These are phyloP conservation scores for Phyllostomus hastatus DNA, from an alignment of 2,113 vertebrate genomes.

Conservation along the genomic window DNA sequence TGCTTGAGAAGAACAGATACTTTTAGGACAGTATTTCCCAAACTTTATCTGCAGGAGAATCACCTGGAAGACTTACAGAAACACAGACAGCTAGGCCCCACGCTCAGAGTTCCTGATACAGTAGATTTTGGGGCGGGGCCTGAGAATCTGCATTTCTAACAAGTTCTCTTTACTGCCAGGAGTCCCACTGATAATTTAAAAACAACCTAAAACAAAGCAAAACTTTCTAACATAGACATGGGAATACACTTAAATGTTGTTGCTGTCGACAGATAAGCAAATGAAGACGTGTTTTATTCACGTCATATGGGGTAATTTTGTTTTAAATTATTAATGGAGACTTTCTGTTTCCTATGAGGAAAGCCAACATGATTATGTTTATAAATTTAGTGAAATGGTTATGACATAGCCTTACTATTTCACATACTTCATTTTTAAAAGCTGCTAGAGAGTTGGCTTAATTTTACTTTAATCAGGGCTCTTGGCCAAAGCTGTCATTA, in stretches of 20 bases:
- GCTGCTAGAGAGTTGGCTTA: neutral
- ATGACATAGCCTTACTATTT: neutral
- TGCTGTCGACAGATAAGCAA: neutral
- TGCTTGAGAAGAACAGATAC: neutral
- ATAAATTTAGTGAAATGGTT: neutral
- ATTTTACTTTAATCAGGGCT: neutral
- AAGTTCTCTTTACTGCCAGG: neutral
- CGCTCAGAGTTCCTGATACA: neutral
- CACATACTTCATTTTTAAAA: neutral
- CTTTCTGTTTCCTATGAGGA: neutral
- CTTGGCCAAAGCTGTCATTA: neutral
- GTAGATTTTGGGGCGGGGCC: neutral
- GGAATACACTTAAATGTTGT: neutral
- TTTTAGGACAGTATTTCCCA: neutral
- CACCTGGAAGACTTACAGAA: neutral
- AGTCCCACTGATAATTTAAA: neutral
- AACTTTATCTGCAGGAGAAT: neutral
- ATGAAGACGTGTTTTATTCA: neutral
- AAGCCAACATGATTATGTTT: neutral
- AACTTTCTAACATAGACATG: neutral
- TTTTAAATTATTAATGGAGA: neutral
- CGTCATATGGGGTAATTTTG: neutral
- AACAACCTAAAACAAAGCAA: neutral
- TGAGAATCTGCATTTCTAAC: neutral
- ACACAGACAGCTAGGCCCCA: neutral